Evolutionary conservation across 2,113 vertebrate genomes (phyloP).

Genomic region (Phyllostomus hastatus): DNA sequence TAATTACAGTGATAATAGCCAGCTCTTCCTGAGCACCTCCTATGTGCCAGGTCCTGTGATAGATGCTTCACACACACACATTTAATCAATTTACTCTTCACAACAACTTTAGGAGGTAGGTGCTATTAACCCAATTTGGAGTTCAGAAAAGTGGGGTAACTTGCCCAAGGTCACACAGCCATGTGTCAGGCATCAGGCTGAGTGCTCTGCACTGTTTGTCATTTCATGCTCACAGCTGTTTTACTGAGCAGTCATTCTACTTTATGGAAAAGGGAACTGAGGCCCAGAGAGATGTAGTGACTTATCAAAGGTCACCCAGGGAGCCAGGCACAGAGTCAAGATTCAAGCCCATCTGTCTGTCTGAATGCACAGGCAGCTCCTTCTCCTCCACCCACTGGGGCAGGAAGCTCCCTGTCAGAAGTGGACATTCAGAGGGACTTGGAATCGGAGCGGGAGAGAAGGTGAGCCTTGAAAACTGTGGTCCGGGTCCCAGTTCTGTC

Average conservation of each 20-base stretch:
- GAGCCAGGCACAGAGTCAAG: background rate
- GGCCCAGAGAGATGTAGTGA: background rate
- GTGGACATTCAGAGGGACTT: background rate
- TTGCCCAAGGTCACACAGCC: constrained; percentile 1
- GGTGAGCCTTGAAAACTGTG: background rate
- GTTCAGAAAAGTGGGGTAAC: constrained; percentile 27
- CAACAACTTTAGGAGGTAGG: background rate
- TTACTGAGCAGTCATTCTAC: background rate
- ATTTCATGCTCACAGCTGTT: background rate
- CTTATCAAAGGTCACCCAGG: background rate
- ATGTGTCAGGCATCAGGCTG: background rate
- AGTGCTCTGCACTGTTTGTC: background rate
- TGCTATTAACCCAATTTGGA: background rate
- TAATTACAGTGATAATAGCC: background rate
- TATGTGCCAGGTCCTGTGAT: background rate
- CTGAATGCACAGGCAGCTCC: background rate
- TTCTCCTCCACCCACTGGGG: background rate
- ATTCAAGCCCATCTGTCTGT: background rate
- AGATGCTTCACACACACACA: background rate
- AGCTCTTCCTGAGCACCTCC: constrained; percentile 32
- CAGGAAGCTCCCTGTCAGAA: background rate
- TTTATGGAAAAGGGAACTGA: background rate
- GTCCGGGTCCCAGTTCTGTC: background rate
- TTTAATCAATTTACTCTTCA: background rate
- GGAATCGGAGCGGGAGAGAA: background rate